Percentiles rank a stretch among this genome's conserved stretches.
Conservation (phyloP, 2,888 invertebrate species). For the Patella ulyssiponensis region DNA sequence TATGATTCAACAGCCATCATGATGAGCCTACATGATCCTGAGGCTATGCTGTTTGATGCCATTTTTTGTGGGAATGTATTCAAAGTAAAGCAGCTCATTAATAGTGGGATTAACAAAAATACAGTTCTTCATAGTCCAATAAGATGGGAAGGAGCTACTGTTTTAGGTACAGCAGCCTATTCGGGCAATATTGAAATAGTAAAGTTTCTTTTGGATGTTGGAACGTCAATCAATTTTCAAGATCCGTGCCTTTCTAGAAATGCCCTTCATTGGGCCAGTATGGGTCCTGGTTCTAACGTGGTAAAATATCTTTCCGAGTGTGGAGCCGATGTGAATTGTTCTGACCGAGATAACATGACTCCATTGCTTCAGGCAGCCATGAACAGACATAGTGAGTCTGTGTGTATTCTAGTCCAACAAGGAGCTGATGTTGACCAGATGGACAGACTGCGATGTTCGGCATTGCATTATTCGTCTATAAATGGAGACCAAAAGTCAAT, state of each 20-base stretch:
- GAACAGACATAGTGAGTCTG: conserved; percentile 37
- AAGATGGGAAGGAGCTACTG: conserved; percentile 49
- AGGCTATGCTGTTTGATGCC: conserved; percentile 44
- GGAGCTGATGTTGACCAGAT: conserved; percentile 45
- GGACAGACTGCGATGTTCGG: conserved; percentile 48
- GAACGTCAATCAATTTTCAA: conserved; percentile 44
- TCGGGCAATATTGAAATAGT: conserved; percentile 47
- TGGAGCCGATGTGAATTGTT: conserved; percentile 48
- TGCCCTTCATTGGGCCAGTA: conserved; percentile 58
- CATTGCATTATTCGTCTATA: conserved; percentile 52
- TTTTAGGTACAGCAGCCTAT: conserved; percentile 50
- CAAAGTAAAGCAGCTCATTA: conserved; percentile 44
- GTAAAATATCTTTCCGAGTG: conserved; percentile 36
- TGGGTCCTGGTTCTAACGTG: conserved; percentile 37
- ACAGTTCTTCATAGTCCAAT: conserved; percentile 45
- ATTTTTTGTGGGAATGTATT: conserved; percentile 44
- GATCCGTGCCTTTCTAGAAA: conserved; percentile 48
- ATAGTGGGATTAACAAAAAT: conserved; percentile 50
- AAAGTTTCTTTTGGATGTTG: conserved; percentile 39
- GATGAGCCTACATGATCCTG: conserved; percentile 29
- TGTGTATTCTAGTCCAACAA: conserved; percentile 40
- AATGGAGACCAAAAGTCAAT: conserved; percentile 38
- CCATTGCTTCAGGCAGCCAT: conserved; percentile 49
- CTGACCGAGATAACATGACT: conserved; percentile 52
- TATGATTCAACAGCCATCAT: conserved; percentile 19